Percentiles rank a stretch among this genome's conserved stretches.
Evolutionary conservation across 2,113 vertebrate species (phyloP).

Genomic region (Chlamydotis undulata): DNA sequence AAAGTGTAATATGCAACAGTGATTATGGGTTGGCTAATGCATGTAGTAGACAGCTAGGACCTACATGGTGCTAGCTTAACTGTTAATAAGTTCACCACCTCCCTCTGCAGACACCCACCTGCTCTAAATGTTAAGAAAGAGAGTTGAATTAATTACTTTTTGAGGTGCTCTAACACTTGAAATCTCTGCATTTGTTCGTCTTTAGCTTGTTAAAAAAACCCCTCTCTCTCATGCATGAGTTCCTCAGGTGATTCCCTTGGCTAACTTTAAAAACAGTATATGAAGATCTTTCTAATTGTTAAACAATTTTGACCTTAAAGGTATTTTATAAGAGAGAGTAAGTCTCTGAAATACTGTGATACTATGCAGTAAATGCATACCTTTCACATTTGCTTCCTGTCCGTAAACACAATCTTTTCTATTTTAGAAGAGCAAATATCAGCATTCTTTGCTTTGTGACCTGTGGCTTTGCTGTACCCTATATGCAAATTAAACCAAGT

Average conservation of each 20-base stretch:
- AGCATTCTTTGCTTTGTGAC: background rate
- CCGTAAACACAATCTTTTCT: background rate
- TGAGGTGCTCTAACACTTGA: background rate
- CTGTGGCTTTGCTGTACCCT: background rate
- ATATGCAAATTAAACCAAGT: background rate
- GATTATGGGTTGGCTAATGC: background rate
- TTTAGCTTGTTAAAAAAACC: background rate
- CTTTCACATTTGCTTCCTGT: background rate
- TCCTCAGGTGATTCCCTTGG: background rate
- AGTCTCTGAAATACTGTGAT: background rate
- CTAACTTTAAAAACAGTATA: background rate
- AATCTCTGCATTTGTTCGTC: background rate
- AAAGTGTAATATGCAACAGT: background rate
- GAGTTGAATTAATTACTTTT: background rate
- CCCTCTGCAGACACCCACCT: background rate
- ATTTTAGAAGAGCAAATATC: background rate
- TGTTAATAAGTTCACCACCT: background rate
- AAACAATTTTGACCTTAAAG: background rate
- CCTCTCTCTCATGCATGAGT: background rate
- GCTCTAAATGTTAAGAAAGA: background rate
- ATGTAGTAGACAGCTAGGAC: rapidly evolving
- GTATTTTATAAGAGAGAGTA: background rate
- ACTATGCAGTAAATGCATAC: no score
- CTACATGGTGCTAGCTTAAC: background rate
- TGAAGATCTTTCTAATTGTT: background rate